Conservation (phyloP, 2,797 vertebrate genomes). For the Pantherophis alleghaniensis region DNA sequence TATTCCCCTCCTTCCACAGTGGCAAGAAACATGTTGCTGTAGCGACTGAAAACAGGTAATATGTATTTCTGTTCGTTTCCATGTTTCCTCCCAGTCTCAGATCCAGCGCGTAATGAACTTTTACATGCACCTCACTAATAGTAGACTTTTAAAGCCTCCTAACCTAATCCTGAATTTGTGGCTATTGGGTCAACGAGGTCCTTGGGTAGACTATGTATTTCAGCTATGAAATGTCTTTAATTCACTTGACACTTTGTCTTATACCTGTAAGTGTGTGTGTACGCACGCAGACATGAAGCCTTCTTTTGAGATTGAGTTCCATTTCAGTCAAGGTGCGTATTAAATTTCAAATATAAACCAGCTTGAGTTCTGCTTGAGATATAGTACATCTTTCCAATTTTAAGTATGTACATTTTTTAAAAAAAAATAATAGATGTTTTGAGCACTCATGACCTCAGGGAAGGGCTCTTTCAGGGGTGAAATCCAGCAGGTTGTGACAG, state of each 20-base stretch:
- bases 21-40: conserved; percentile 67
- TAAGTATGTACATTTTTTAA: neutral
- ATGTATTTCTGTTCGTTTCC: conserved; percentile 42
- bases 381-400: neutral
- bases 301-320: neutral
- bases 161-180: neutral
- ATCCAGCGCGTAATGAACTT: neutral
- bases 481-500: too few relatives aligned
- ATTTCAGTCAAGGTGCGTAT: neutral
- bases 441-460: neutral
- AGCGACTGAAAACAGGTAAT: conserved; percentile 72
- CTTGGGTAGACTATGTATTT: neutral
- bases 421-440: neutral
- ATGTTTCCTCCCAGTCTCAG: neutral
- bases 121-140: neutral
- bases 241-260: neutral
- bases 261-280: neutral
- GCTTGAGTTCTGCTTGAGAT: neutral
- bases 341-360: neutral
- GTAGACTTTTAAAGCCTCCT: neutral
- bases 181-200: neutral
- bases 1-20: conserved; percentile 71
- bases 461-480: neutral
- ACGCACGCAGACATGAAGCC: neutral
- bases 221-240: neutral